phyloP scores from a whole-genome alignment of 2,797 vertebrate species.

The Gambelia wislizenii region DNA sequence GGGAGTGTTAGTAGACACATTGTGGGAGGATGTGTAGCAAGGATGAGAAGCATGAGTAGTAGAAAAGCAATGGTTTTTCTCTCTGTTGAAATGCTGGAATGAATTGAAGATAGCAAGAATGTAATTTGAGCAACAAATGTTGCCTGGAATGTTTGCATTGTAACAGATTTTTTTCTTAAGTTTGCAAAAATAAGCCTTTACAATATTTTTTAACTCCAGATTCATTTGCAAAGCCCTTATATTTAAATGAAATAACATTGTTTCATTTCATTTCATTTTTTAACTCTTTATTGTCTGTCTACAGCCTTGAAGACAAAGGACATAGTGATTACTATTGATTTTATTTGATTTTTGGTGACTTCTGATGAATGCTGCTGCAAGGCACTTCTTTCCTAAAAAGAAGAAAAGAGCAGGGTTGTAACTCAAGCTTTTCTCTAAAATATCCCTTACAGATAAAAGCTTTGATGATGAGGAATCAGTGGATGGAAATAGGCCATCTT shows the following conservation, averaged over 20 bases:
- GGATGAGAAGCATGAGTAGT: conserved; percentile 71
- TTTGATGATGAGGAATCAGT: conserved; percentile 97
- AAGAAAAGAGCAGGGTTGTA: conserved; percentile 36
- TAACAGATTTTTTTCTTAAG: conserved; percentile 26
- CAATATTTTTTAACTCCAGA: not conserved
- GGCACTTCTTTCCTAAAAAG: not conserved
- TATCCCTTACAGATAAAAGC: conserved; percentile 88
- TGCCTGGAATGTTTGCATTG: conserved; percentile 13
- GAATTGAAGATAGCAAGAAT: conserved; percentile 37
- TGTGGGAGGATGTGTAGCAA: conserved; percentile 79
- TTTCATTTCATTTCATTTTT: not conserved
- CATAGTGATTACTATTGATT: conserved; percentile 23
- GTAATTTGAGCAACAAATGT: conserved; percentile 22
- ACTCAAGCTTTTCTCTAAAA: conserved; percentile 59
- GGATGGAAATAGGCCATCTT: conserved; percentile 93
- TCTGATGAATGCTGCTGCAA: conserved; percentile 42
- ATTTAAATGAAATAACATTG: conserved; percentile 15
- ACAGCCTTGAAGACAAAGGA: conserved; percentile 39
- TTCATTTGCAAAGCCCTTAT: conserved; percentile 54
- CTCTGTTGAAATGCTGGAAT: conserved; percentile 34
- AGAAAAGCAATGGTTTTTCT: conserved; percentile 54
- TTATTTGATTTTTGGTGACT: conserved; percentile 50
- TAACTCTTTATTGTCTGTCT: conserved; percentile 40
- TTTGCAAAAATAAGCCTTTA: conserved; percentile 1
- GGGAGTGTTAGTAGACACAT: conserved; percentile 77